phyloP scores from a whole-genome alignment of 2,797 vertebrate species.

The Morus bassanus region DNA sequence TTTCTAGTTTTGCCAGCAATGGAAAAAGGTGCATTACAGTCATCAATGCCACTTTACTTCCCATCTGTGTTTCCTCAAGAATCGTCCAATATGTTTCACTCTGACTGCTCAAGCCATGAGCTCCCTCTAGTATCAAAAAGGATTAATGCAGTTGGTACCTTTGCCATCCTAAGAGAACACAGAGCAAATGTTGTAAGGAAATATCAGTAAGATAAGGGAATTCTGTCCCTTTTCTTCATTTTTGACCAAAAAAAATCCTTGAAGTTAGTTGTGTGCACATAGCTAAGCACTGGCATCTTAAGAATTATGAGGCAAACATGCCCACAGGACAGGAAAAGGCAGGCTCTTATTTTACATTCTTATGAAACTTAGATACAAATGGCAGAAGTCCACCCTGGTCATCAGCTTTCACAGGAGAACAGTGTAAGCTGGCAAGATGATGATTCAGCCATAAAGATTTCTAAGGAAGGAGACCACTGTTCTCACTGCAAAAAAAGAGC shows the following conservation, averaged over 20 bases:
- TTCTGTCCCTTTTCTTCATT: neutral
- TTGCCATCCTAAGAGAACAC: neutral
- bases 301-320: neutral
- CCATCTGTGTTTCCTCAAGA: slow-evolving; percentile 26
- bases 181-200: neutral
- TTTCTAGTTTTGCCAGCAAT: slow-evolving; percentile 7
- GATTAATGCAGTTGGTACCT: slow-evolving; percentile 1
- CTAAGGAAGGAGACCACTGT: neutral
- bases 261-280: neutral
- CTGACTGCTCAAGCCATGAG: neutral
- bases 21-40: slow-evolving; percentile 8
- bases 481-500: neutral
- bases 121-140: slow-evolving; percentile 49
- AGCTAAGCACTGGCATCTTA: neutral
- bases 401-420: neutral
- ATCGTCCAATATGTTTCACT: neutral
- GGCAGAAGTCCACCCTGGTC: neutral
- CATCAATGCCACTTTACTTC: slow-evolving; percentile 10
- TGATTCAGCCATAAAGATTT: neutral
- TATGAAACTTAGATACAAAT: neutral
- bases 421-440: neutral
- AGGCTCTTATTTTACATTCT: neutral
- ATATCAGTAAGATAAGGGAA: neutral
- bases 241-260: neutral
- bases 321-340: neutral